Evolutionary conservation across 2,113 vertebrate species (phyloP).

Genomic region (Porphyrio hochstetteri): DNA sequence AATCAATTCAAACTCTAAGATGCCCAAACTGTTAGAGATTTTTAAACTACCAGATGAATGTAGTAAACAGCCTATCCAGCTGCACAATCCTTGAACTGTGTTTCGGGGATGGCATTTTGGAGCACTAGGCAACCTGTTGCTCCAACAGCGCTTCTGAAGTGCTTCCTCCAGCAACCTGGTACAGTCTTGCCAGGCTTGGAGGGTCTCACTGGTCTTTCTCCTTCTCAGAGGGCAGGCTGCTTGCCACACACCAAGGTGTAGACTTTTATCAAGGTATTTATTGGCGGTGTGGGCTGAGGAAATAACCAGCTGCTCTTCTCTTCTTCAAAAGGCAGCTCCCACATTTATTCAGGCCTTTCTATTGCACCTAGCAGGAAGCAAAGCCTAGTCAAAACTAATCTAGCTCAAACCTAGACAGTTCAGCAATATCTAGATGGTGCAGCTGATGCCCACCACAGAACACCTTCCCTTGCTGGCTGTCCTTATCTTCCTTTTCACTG

Average conservation of each 20-base stretch:
- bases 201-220: not conserved
- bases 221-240: not conserved
- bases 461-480: not conserved
- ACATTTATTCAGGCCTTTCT: not conserved
- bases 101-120: not conserved
- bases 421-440: not conserved
- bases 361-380: not conserved
- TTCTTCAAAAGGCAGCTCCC: not conserved
- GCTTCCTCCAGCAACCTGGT: not conserved
- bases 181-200: not conserved
- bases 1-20: not conserved
- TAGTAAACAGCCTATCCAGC: not conserved
- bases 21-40: not conserved
- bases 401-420: not conserved
- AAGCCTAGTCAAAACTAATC: not conserved
- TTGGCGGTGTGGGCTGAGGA: not conserved
- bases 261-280: not conserved
- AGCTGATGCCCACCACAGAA: not conserved
- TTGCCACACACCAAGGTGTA: not conserved
- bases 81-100: fast-evolving
- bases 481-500: not conserved
- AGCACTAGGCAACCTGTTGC: not conserved
- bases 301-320: not conserved
- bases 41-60: not conserved
- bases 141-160: not conserved